Base-by-base conservation (phyloP, 2,797 vertebrate species). In the Argya squamiceps region DNA sequence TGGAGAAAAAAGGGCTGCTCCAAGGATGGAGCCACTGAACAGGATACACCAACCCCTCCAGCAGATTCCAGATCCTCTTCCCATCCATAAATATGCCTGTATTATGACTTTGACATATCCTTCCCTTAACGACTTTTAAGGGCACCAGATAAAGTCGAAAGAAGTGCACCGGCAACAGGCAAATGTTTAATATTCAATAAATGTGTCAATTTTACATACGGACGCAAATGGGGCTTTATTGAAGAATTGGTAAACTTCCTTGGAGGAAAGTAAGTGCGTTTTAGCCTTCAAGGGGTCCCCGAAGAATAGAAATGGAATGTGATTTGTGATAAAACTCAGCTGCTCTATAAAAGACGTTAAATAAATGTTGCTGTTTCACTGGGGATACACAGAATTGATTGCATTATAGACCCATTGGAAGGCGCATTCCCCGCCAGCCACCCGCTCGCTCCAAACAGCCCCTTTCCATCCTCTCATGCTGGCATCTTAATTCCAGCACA, bases 271-370 rank as follows among this genome's bases (percentile, higher is more conserved):
- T 97, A 98, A 98, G 98, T 98, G 98, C 97, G 69, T 98, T 98
- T 98, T 97, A 97, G 98, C 97, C 98, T 98, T 97, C 97, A 97
- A 98, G 97, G 97, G 97, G 97, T 98, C 98, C 98, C 98, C 30
- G n/a, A 95, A 97, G 98, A 97, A 98, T 97, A 98, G 97, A 98
- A 98, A 98, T 97, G 97, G 97, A 98, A 98, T 98, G 98, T 97
- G 98, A 98, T 98, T 98, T 98, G 97, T 97, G 98, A 98, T 98
- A 98, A 98, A 98, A 97, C 98, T 98, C 97, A 97, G 97, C 98
- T 98, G 98, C 98, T 98, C 98, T 97, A 98, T 98, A 98, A 98
- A 98, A 98, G 98, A 98, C 94, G 97, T 98, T 98, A 98, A 98
- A 98, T 98, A 98, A 98, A 98, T 98, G 97, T 97, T 98, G 98